Evolutionary conservation across 64 coral and sea anemone genomes (phyloP).

Genomic region (Actinia equina): DNA sequence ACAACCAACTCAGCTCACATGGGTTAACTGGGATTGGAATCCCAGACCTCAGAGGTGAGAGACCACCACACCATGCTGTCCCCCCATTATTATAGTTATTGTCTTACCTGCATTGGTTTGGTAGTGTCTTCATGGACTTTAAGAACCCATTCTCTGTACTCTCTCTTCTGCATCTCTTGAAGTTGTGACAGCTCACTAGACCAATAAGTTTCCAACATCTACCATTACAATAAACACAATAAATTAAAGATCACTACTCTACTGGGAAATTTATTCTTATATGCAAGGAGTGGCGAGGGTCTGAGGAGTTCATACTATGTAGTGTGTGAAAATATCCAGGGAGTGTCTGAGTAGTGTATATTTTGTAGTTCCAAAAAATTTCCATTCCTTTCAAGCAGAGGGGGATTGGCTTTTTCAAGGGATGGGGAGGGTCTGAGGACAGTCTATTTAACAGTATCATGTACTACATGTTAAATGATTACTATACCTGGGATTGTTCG

Average conservation of each 20-base stretch:
- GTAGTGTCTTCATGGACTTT: constrained; percentile 93
- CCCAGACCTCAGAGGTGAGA: no score
- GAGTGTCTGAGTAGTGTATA: not conserved
- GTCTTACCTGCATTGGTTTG: constrained; percentile 31
- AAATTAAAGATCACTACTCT: not conserved
- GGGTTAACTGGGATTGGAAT: no score
- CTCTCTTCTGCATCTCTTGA: constrained; percentile 93
- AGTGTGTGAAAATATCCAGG: no score
- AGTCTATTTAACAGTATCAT: not conserved
- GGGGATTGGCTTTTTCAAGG: not conserved
- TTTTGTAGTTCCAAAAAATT: no score
- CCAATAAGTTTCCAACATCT: constrained; percentile 98
- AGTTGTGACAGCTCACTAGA: constrained; percentile 95
- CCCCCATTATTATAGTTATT: no score
- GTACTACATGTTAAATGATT: not conserved
- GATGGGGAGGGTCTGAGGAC: not conserved
- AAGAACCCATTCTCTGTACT: constrained; percentile 95
- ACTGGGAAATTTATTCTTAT: not conserved
- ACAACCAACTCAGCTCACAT: no score
- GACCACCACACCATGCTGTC: no score
- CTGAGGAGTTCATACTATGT: not conserved
- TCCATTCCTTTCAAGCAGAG: no score
- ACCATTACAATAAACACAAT: not conserved
- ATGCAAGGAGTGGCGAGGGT: not conserved
- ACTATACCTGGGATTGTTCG: constrained; percentile 83